Conservation (phyloP, 2,888 invertebrate genomes). For the Drosophila neoperkinsi region DNA sequence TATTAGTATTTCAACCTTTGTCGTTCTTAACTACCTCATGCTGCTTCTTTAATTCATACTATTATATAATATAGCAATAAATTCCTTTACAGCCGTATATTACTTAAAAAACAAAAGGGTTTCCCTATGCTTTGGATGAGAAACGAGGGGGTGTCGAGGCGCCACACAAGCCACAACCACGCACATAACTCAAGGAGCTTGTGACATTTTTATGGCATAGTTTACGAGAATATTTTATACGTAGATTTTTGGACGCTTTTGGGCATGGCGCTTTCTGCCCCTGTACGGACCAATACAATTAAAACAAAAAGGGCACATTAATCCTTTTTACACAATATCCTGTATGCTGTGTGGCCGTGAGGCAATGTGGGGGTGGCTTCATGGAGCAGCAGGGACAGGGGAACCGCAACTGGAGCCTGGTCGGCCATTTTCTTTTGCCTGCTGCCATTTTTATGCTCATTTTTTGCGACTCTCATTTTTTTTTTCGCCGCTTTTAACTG, state of each 20-base stretch:
- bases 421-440: slow-evolving; percentile 79
- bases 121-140: slow-evolving; percentile 30
- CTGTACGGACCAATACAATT: slow-evolving; percentile 63
- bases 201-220: slow-evolving; percentile 79
- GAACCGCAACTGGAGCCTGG: slow-evolving; percentile 44
- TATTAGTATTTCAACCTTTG: slow-evolving; percentile 14
- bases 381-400: slow-evolving; percentile 6
- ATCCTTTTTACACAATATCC: slow-evolving; percentile 81
- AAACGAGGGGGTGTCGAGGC: slow-evolving; percentile 19
- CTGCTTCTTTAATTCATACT: slow-evolving; percentile 29
- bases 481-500: slow-evolving; percentile 34
- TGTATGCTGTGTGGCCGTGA: slow-evolving; percentile 59
- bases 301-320: slow-evolving; percentile 75
- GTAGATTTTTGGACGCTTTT: slow-evolving; percentile 70
- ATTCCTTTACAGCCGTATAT: slow-evolving; percentile 63
- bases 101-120: slow-evolving; percentile 79
- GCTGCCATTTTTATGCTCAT: slow-evolving; percentile 78
- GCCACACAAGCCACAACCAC: slow-evolving; percentile 73
- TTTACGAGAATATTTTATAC: slow-evolving; percentile 69
- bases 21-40: slow-evolving; percentile 1
- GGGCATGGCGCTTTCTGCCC: slow-evolving; percentile 61
- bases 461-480: slow-evolving; percentile 62
- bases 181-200: slow-evolving; percentile 78
- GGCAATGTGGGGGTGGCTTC: slow-evolving; percentile 40
- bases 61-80: slow-evolving; percentile 76